Percentiles rank a stretch among this genome's conserved stretches.
Evolutionary conservation across 2,888 invertebrate genomes (phyloP).

Genomic region (Nasonia oneida): DNA sequence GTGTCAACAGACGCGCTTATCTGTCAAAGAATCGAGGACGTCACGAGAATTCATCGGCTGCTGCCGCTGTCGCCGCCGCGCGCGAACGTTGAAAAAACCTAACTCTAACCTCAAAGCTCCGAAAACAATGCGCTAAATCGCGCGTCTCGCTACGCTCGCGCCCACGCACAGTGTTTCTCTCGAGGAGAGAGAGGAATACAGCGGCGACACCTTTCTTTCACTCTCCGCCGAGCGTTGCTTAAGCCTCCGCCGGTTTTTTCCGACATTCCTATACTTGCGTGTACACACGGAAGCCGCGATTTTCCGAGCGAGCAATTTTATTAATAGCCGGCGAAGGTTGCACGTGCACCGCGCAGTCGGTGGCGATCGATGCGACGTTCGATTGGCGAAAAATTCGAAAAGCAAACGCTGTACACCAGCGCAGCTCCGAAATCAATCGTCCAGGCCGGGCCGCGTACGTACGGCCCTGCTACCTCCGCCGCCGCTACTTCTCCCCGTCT

Average conservation of each 20-base stretch:
- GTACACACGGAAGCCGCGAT: not conserved
- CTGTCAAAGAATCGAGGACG: not conserved
- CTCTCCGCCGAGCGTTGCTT: not conserved
- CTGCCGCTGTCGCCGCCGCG: not conserved
- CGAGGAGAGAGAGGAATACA: not conserved
- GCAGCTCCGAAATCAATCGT: slow-evolving; percentile 14
- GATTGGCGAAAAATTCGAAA: not conserved
- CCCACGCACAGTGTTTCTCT: not conserved
- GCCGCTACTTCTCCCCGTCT: slow-evolving; percentile 27
- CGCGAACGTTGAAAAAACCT: not conserved
- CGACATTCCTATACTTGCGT: not conserved
- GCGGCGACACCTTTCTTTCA: not conserved
- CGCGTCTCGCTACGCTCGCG: not conserved
- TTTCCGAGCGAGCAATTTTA: not conserved
- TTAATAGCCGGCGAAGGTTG: not conserved
- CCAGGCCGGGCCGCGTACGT: not conserved
- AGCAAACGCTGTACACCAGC: not conserved
- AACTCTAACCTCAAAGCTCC: not conserved
- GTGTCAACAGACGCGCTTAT: too few relatives aligned
- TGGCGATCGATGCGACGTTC: not conserved
- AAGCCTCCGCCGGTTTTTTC: not conserved
- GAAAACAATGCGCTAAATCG: not conserved
- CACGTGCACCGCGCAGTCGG: not conserved
- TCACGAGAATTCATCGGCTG: not conserved
- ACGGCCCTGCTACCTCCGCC: slow-evolving; percentile 18